Evolutionary conservation across 2,888 invertebrate species (phyloP), one percentile per base, ranked within the genome.

Genomic region (Aricia artaxerxes): DNA sequence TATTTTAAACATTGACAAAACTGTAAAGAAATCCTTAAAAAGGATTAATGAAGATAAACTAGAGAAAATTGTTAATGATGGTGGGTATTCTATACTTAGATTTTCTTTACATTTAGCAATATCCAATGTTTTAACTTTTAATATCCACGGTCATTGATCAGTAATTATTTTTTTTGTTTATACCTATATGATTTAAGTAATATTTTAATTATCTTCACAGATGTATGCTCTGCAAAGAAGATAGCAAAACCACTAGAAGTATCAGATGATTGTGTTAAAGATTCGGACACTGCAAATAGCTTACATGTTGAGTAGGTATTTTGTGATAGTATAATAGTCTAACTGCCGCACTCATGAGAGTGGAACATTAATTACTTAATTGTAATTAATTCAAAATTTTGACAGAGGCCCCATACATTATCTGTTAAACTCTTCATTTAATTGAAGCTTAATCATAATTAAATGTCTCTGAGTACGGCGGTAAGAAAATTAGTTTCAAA

Each of bases 211-310:
- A 69, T 24, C 80, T 80, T 89, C 90, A 80, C 87, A 92, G 92
- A 89, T 79, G 69, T 57, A 61, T 88, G 88, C 83, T 86, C 89
- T 13, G 85, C 89, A 79, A 84, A 85, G 76, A 92, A 92, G 85
- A 85, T 87, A 69, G 80, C 87, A 31, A 88, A 85, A 82, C 86
- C 83, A 80, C 31, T 79, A 61, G 76, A 80, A 38, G 60, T 72
- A 57, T 53, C 35, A 13, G 11, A 73, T 40, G 5, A 7, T n/a
- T 53, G 13, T 57, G 35, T 38, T 69, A 35, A 35, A 11, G 24
- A 35, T 13, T 53, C 57, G 13, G 16, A 76, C 6, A 31, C 13
- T 35, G 53, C 11, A 53, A n/a, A 76, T 3, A 9, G 16, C 31
- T 76, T 76, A 13, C 6, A 16, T 53, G 49, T 49, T 75, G 57